Percentiles rank a stretch among this genome's conserved stretches.
Evolutionary conservation across 2,888 invertebrate genomes (phyloP).

Genomic region (Steinernema scapterisci): DNA sequence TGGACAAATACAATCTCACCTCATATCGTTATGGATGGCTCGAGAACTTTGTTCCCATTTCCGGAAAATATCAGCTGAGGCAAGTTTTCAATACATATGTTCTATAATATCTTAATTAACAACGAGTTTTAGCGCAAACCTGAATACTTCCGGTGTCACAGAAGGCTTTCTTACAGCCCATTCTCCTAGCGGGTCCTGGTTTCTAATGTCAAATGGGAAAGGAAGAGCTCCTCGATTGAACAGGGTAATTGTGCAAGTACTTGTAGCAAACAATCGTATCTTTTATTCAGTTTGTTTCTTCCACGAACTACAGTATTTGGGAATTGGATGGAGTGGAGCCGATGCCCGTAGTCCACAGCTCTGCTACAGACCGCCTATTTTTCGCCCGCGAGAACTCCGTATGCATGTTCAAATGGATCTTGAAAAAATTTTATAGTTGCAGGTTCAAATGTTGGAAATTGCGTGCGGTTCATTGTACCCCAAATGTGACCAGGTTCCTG

Average conservation of each 20-base stretch:
- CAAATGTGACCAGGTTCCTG: slow-evolving; percentile 46
- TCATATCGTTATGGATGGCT: slow-evolving; percentile 57
- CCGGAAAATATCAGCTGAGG: slow-evolving; percentile 49
- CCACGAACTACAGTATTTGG: background rate
- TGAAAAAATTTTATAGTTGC: background rate
- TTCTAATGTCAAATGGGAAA: background rate
- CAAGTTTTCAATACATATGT: slow-evolving; percentile 12
- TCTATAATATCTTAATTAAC: no score
- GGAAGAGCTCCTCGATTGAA: background rate
- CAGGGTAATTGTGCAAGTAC: background rate
- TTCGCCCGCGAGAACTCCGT: background rate
- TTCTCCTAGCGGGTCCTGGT: background rate
- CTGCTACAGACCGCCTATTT: slow-evolving; percentile 9
- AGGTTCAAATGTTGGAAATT: slow-evolving; percentile 42
- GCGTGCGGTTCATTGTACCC: slow-evolving; percentile 51
- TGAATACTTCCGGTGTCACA: background rate
- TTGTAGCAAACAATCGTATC: background rate
- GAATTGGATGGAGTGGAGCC: background rate
- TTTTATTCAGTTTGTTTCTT: background rate
- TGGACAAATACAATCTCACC: slow-evolving; percentile 40
- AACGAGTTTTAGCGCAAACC: background rate
- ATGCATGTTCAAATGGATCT: background rate
- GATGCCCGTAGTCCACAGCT: background rate
- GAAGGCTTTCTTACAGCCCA: background rate
- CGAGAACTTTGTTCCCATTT: slow-evolving; percentile 54